Base-by-base conservation (phyloP, 2,888 invertebrate species). In the Tetropium fuscum region DNA sequence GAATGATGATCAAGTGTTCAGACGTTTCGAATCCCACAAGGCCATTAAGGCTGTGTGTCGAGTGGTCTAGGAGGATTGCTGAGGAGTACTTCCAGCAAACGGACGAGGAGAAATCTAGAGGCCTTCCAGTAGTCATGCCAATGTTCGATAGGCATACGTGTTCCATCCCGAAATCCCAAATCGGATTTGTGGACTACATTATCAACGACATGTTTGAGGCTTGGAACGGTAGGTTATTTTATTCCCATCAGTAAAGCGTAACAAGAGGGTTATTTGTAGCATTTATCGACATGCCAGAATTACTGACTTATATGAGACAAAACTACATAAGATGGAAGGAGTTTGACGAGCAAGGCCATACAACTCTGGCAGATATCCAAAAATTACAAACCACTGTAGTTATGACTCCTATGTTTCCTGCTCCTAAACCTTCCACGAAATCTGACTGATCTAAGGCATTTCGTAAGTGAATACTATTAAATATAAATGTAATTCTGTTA, bases 71-170 rank as follows among this genome's bases (percentile, higher is more conserved):
- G 70, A 86, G 97, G 74, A 99, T 99, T 68, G 97, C 98, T 0
- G 97, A 98, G 78, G 98, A 98, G 80, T 98, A 99, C 83, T 98
- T 97, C 84, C 88, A 90, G 72, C 98, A 98, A 87, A 98, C 98
- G 4, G 97, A 97, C 78, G 97, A 98, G 78, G 98, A 99, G 83
- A 96, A 95, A 78, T 86, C 87, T 8, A 87, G 89, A 68, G 91
- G 90, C 44, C 83, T 98, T 74, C 98, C 98, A 0, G 94, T 98
- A 5, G 95, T 98, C 64, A 98, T 99, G 98, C 97, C 98, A 5
- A 93, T 97, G 89, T 99, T 98, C 82, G 98, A 98, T 83, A 88
- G 97, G 70, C 87, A 89, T 60, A 91, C 94, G 1, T 98, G 98
- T 83, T 97, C 97, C 75, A 94, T 99, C 79, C 97, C 98, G 51